Conservation (phyloP, 2,113 vertebrate genomes). For the Cyrtonyx montezumae region DNA sequence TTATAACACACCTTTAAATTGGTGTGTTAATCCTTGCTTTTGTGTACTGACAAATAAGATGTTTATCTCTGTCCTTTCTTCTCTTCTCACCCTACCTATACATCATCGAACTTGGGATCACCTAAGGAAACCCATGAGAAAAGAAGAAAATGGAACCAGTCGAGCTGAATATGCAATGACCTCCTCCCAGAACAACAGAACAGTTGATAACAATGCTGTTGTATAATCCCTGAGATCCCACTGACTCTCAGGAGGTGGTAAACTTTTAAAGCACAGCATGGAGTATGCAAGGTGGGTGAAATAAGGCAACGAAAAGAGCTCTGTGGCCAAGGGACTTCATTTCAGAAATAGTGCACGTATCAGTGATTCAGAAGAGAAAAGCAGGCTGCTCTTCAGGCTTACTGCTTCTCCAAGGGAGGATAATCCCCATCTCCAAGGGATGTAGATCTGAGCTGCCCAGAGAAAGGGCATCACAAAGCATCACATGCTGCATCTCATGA, state of each 20-base stretch:
- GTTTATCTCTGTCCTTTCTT: conserved; percentile 52
- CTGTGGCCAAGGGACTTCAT: conserved; percentile 67
- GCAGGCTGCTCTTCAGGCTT: conserved; percentile 76
- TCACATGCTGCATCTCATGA: conserved; percentile 81
- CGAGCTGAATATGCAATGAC: conserved; percentile 97
- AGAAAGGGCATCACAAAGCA: conserved; percentile 73
- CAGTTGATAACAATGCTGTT: conserved; percentile 89
- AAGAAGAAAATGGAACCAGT: conserved; percentile 95
- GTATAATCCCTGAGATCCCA: conserved; percentile 77
- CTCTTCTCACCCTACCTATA: background rate
- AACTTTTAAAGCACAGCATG: conserved; percentile 62
- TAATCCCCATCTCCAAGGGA: conserved; percentile 41
- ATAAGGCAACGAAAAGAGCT: conserved; percentile 43
- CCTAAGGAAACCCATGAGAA: conserved; percentile 95
- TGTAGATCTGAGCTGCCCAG: conserved; percentile 24
- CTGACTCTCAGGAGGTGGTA: conserved; percentile 48
- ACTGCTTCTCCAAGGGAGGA: conserved; percentile 71
- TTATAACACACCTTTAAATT: background rate
- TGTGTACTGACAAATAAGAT: conserved; percentile 22
- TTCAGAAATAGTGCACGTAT: conserved; percentile 68
- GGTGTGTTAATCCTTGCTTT: background rate
- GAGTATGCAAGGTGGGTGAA: conserved; percentile 59
- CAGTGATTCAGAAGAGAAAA: conserved; percentile 80
- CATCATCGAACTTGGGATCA: background rate
- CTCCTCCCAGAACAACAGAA: conserved; percentile 89